Conservation (phyloP, 2,797 vertebrate species). For the Molossus alvarezi region DNA sequence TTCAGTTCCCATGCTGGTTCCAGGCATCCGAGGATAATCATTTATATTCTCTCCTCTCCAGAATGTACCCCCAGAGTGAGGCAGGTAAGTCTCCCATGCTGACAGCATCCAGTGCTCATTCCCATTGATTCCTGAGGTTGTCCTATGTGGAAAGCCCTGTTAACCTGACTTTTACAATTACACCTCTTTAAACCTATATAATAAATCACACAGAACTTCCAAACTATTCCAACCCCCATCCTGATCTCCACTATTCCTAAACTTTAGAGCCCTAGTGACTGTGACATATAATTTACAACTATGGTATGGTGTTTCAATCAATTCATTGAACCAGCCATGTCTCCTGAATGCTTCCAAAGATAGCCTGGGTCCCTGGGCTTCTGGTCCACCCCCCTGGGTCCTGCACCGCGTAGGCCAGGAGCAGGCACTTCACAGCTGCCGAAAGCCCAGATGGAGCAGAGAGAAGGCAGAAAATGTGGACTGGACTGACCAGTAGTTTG, state of each 20-base stretch:
- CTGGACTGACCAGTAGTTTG: accelerated
- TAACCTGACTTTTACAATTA: neutral
- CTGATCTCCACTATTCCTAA: neutral
- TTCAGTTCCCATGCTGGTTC: neutral
- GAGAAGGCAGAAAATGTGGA: neutral
- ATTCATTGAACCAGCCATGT: neutral
- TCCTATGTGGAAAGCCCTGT: neutral
- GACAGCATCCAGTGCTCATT: accelerated
- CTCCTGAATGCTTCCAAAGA: neutral
- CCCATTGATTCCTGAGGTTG: neutral
- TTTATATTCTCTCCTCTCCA: accelerated
- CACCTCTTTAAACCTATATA: neutral
- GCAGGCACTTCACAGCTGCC: neutral
- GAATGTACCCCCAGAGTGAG: neutral
- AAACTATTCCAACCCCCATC: neutral
- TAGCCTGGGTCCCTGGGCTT: neutral
- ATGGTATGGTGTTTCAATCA: neutral
- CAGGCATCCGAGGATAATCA: neutral
- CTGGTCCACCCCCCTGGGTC: neutral
- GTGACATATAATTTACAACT: neutral
- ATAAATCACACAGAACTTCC: neutral
- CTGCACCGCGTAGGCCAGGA: neutral
- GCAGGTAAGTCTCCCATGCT: neutral
- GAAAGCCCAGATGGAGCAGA: neutral
- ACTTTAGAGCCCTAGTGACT: neutral